Evolutionary conservation across 2,797 vertebrate species (phyloP), one percentile per base, ranked within the genome.

Genomic region (Anabas testudineus): DNA sequence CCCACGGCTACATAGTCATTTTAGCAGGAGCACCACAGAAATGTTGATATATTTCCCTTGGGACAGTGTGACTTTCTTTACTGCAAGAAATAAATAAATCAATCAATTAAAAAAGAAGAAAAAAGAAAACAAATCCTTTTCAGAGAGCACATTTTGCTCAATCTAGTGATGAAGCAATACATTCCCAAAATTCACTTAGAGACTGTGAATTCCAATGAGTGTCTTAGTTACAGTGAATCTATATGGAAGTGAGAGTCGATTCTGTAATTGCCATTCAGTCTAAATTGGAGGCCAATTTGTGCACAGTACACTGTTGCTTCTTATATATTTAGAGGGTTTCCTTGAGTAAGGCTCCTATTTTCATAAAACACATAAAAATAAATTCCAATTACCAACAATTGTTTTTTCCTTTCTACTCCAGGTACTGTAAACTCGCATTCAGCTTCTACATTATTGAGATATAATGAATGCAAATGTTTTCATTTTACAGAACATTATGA

Each of bases 11-110:
- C 67, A 15, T 24, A 55, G 73, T 83, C 78, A 56, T 81, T 88
- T 81, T 22, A 65, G 67, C 36, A 55, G 69, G 26, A 68, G 67
- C 45, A 7, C 53, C 30, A 51, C 45, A 47, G 49, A 80, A 69
- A 76, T 71, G 81, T 73, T 82, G 87, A 78, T 80, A 39, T 56
- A 74, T 81, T 83, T 85, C 86, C 82, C 79, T 1, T 0, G 65
- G 68, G 87, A 81, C n/a, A 15, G 16, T 21, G 28, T 34, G 48
- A 54, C 56, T 74, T 70, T 78, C 71, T 56, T 16, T 24, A 12
- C 74, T 56, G 70, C 54, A 37, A 67, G 75, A 61, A 45, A n/a
- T n/a, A n/a, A n/a, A n/a, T n/a, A n/a, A n/a, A n/a, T n/a, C n/a
- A n/a, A n/a, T n/a, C n/a, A n/a, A n/a, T n/a, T n/a, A 3, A 60